Conservation (phyloP, 2,888 invertebrate genomes). For the Apodemia zela region DNA sequence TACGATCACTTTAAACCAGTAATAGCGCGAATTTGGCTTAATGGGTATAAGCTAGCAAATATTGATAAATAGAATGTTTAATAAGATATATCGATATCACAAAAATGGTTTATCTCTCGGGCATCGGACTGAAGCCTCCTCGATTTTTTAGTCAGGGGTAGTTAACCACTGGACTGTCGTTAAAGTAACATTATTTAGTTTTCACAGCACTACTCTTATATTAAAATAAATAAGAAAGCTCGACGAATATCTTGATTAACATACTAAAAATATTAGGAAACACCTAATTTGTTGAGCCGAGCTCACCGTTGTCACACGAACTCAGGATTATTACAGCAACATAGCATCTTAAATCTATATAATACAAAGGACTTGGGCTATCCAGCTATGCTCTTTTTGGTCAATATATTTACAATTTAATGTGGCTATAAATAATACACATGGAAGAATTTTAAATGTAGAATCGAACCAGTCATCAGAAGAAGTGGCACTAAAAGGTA, state of each 20-base stretch:
- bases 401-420: conserved; percentile 20
- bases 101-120: neutral
- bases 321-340: neutral
- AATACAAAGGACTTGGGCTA: neutral
- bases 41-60: no score
- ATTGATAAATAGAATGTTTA: neutral
- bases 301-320: conserved; percentile 1
- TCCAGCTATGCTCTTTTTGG: conserved; percentile 2
- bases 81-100: no score
- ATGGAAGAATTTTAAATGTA: no score
- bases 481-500: no score
- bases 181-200: neutral
- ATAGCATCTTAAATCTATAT: neutral
- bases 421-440: no score
- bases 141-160: neutral
- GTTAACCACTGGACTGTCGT: neutral
- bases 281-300: neutral
- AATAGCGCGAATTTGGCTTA: no score
- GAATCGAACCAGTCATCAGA: no score
- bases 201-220: neutral
- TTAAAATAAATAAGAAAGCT: conserved; percentile 4
- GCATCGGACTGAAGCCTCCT: neutral
- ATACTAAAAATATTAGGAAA: neutral
- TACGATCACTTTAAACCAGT: no score
- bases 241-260: neutral